phyloP scores from a whole-genome alignment of 2,113 vertebrate genomes.

The Cricetomys ansorgei region DNA sequence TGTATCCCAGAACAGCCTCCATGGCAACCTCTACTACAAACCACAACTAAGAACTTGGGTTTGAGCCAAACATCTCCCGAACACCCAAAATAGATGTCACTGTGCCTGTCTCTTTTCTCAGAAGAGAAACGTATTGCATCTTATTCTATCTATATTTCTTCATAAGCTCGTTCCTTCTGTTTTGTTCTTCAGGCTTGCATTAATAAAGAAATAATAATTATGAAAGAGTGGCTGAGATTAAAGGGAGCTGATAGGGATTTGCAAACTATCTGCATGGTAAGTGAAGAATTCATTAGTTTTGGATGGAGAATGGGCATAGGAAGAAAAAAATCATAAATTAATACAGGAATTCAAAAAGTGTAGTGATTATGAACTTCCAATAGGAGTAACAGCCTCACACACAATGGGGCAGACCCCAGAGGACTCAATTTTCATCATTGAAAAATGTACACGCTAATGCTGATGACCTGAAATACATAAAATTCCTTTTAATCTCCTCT shows the following conservation, averaged over 20 bases:
- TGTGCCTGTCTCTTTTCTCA: neutral
- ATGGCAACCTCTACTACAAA: conserved; percentile 67
- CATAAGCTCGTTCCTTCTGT: neutral
- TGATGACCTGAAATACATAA: neutral
- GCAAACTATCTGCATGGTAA: neutral
- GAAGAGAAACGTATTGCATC: neutral
- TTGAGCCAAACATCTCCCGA: conserved; percentile 47
- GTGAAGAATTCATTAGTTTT: neutral
- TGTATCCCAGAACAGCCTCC: conserved; percentile 53
- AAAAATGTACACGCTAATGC: neutral
- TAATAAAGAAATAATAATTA: neutral
- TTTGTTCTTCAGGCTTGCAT: neutral
- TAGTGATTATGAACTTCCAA: neutral
- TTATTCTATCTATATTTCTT: neutral
- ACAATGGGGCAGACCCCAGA: neutral
- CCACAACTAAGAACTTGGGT: conserved; percentile 63
- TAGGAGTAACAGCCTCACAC: neutral
- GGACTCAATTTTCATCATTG: neutral
- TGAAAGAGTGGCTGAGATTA: neutral
- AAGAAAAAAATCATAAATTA: neutral
- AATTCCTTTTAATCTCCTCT: neutral
- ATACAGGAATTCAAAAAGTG: neutral
- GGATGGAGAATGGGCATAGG: neutral
- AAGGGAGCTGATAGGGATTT: neutral
- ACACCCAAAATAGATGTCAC: conserved; percentile 73